phyloP scores from a whole-genome alignment of 2,113 vertebrate genomes.

The Rissa tridactyla region DNA sequence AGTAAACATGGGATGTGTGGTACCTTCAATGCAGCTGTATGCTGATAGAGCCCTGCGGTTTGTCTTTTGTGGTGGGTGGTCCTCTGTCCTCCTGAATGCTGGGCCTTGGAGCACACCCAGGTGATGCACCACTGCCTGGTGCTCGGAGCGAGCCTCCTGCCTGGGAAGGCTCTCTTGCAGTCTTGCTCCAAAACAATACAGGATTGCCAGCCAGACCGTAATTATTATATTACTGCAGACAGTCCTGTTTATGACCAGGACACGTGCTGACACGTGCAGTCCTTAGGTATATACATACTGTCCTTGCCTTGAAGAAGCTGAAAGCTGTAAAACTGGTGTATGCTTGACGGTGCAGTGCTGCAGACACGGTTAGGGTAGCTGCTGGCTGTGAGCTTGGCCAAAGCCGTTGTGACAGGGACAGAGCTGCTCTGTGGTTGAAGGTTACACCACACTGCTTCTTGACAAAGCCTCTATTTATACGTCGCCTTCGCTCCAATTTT shows the following conservation, averaged over 20 bases:
- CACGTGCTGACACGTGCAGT: background rate
- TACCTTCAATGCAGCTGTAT: background rate
- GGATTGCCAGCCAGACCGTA: background rate
- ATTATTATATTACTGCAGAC: background rate
- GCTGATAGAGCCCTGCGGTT: background rate
- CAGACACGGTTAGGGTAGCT: background rate
- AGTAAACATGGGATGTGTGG: background rate
- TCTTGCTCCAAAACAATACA: rapidly evolving
- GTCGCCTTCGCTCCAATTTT: background rate
- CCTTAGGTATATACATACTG: background rate
- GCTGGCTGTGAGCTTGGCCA: background rate
- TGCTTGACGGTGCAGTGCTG: background rate
- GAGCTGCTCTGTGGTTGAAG: background rate
- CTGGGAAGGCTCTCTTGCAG: background rate
- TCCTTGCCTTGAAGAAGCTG: background rate
- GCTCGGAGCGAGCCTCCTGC: background rate
- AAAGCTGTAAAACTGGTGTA: background rate
- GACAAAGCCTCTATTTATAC: slow-evolving; percentile 14
- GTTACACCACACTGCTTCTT: background rate
- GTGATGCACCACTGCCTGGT: background rate
- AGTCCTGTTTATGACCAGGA: background rate
- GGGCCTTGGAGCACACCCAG: background rate
- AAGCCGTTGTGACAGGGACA: background rate
- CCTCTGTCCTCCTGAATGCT: background rate
- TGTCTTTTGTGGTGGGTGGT: background rate